Percentiles rank a stretch among this genome's conserved stretches.
Conservation (phyloP, 2,797 vertebrate species). For the Gallinago stenura region DNA sequence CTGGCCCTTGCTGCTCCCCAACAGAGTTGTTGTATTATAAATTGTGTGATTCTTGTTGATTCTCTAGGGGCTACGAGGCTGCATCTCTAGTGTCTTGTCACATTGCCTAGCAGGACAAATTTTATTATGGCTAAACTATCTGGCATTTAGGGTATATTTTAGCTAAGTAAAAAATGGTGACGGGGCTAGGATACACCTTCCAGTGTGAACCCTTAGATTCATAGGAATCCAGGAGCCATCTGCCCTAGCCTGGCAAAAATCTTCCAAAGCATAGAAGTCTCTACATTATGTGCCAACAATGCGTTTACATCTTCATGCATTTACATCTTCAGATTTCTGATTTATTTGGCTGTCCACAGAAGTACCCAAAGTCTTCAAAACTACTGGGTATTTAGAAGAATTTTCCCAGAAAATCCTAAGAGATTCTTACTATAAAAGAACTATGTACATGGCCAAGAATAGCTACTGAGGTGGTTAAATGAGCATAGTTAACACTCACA, state of each 20-base stretch:
- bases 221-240: neutral
- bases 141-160: neutral
- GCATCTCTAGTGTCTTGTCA: neutral
- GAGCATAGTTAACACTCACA: neutral
- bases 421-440: neutral
- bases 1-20: neutral
- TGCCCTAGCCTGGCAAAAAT: neutral
- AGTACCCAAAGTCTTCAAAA: neutral
- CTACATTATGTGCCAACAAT: neutral
- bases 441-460: neutral
- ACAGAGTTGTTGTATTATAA: neutral
- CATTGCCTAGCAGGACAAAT: neutral
- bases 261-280: neutral
- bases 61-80: neutral
- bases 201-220: neutral
- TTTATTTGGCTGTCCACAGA: neutral
- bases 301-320: neutral
- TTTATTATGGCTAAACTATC: neutral
- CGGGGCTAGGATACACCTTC: neutral
- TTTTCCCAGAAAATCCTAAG: neutral
- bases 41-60: neutral
- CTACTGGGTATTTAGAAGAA: neutral
- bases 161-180: neutral
- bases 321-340: neutral
- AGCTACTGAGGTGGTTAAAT: neutral